Base-by-base conservation (phyloP, 2,797 vertebrate species). In the Sebastolobus altivelis region DNA sequence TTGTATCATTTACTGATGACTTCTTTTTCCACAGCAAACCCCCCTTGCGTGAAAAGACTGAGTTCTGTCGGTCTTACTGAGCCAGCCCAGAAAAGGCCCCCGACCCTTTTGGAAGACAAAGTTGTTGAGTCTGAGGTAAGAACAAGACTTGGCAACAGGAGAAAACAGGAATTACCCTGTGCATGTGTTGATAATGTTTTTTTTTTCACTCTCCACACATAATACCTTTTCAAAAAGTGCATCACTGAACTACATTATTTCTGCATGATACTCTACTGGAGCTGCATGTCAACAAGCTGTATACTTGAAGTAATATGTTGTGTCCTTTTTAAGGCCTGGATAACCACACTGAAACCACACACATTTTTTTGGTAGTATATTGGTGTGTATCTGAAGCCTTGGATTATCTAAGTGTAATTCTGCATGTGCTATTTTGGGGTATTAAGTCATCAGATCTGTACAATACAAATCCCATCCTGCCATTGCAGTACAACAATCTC, bases 21-120 rank as follows among this genome's bases (percentile, higher is more conserved):
- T 52, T 70, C 27, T 8, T 76, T 71, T 54, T 76, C 33, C 56
- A 58, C 87, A 96, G 96, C 92, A 37, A 96, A 95, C 79, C 94
- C 95, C 2, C 96, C 94, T 5, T 93, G 81, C 80, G 91, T 96
- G 93, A 98, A 97, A 90, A 95, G 90, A 78, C 91, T 95, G 14
- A 87, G 90, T 71, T 89, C 88, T 86, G 81, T 88, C 5, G 87
- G 87, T 66, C 90, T 73, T 4, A 91, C 72, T 61, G 94, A 96
- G 33, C 94, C 93, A 25, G 94, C 92, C 20, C 90, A 94, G 77
- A 95, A 96, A 90, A 95, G 81, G 5, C 80, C 86, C 0, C 76
- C 94, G 5, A 78, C 95, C 73, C 93, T 76, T 6, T 79, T 77
- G 60, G 95, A 94, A 0, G 92, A 94, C 76, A 89, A 85, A 87